Evolutionary conservation across 2,113 vertebrate genomes (phyloP).

Genomic region (Caranx melampygus): DNA sequence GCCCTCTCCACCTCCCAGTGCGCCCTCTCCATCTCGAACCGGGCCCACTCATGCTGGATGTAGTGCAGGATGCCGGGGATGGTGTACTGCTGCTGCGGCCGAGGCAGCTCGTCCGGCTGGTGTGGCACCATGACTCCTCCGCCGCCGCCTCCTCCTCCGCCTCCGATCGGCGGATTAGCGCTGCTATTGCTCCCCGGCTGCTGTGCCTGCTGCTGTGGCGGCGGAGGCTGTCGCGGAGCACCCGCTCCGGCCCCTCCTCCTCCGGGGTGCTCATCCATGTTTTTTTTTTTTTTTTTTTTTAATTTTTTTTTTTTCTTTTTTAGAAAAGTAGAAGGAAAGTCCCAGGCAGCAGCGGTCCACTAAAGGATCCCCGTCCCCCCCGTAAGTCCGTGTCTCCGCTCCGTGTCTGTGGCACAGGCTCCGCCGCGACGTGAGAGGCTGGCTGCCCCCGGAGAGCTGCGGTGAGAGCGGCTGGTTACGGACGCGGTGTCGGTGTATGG

Average conservation of each 20-base stretch:
- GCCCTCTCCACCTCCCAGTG: conserved; percentile 98
- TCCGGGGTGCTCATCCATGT: conserved; percentile 94
- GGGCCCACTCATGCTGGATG: conserved; percentile 99
- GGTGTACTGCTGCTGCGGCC: conserved; percentile 96
- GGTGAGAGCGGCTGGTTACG: conserved; percentile 66
- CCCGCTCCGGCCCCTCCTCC: conserved; percentile 87
- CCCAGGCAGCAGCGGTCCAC: conserved; percentile 30
- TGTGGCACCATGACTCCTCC: conserved; percentile 79
- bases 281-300: conserved; percentile 65
- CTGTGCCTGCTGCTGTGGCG: conserved; percentile 69
- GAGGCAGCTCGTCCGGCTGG: conserved; percentile 84
- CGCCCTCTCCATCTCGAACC: conserved; percentile 98
- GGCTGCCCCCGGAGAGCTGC: conserved; percentile 60
- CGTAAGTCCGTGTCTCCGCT: conserved; percentile 39
- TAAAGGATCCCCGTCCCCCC: conserved; percentile 20
- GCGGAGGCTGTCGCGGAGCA: conserved; percentile 76
- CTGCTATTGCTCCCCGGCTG: conserved; percentile 71
- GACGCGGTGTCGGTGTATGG: conserved; percentile 79
- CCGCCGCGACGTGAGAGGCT: conserved; percentile 47
- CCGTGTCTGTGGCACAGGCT: conserved; percentile 35
- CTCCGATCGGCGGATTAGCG: conserved; percentile 72
- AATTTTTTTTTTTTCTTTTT: conserved; percentile 76
- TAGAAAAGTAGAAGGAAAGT: conserved; percentile 66
- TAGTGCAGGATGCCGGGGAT: conserved; percentile 98
- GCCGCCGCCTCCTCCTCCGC: conserved; percentile 57